phyloP scores from a whole-genome alignment of 2,797 vertebrate genomes.

The Gadopsis marmoratus region DNA sequence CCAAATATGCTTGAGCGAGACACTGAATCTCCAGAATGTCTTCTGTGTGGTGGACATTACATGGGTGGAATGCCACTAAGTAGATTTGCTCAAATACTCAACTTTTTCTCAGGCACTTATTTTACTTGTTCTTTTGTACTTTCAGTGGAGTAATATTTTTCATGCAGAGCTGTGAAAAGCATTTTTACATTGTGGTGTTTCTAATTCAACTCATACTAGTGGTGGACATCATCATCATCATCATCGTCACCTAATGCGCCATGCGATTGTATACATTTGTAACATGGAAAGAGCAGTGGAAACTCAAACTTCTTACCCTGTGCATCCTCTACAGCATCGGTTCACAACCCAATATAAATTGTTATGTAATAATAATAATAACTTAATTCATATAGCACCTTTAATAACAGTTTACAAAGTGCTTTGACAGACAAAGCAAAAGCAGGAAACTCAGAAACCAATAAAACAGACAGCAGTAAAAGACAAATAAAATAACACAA shows the following conservation, averaged over 20 bases:
- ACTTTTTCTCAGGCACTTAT: not conserved
- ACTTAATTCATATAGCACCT: too few species aligned
- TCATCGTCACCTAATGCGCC: not conserved
- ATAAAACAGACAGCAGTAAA: too few species aligned
- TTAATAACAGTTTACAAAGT: too few species aligned
- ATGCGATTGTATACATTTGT: not conserved
- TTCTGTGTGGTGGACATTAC: not conserved
- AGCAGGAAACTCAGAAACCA: too few species aligned
- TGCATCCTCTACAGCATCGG: not conserved
- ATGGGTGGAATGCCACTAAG: not conserved
- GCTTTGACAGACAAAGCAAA: too few species aligned
- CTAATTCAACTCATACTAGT: not conserved
- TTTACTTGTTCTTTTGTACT: not conserved
- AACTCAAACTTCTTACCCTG: not conserved
- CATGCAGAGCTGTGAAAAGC: not conserved
- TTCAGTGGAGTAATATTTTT: not conserved
- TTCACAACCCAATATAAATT: not conserved
- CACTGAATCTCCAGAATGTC: not conserved
- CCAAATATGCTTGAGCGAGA: slow-evolving; percentile 5
- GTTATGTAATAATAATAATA: too few species aligned
- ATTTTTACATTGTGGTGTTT: not conserved
- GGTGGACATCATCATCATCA: too few species aligned
- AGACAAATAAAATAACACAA: too few species aligned
- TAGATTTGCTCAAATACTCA: too few species aligned
- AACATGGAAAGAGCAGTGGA: too few species aligned